Conservation (phyloP, 2,797 vertebrate species). For the Clarias pachynema region DNA sequence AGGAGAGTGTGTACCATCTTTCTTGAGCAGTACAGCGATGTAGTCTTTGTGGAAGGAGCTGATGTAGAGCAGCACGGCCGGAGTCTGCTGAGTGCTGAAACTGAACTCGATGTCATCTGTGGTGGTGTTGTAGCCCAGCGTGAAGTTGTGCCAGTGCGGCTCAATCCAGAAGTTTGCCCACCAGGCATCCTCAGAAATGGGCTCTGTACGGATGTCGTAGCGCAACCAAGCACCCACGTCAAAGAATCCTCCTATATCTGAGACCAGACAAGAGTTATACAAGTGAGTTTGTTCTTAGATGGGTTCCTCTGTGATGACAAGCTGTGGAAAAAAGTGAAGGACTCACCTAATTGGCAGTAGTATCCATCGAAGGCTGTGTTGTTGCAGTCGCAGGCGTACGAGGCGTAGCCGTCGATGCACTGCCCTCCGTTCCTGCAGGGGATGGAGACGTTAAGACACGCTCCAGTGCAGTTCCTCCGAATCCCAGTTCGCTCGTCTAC, state of each 20-base stretch:
- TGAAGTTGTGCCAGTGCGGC: constrained; percentile 86
- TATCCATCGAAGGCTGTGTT: constrained; percentile 92
- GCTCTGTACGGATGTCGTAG: constrained; percentile 88
- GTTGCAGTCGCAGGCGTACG: constrained; percentile 94
- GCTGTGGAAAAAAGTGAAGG: not conserved
- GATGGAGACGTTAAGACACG: constrained; percentile 85
- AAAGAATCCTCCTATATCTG: constrained; percentile 93
- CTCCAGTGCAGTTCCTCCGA: constrained; percentile 89
- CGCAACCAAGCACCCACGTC: constrained; percentile 90
- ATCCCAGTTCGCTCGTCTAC: constrained; percentile 89
- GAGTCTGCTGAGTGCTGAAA: constrained; percentile 88
- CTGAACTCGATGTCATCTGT: constrained; percentile 96
- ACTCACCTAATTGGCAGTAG: constrained; percentile 92
- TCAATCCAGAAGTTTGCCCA: constrained; percentile 90
- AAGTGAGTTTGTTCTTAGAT: not conserved
- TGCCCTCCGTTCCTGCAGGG: constrained; percentile 91
- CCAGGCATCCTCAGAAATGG: constrained; percentile 82
- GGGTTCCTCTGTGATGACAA: not conserved
- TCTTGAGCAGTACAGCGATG: constrained; percentile 89
- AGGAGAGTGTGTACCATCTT: constrained; percentile 76
- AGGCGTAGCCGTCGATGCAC: constrained; percentile 92
- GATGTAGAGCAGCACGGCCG: constrained; percentile 91
- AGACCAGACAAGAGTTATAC: not conserved
- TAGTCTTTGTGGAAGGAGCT: constrained; percentile 95
- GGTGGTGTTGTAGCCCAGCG: constrained; percentile 88